phyloP scores from a whole-genome alignment of 2,113 vertebrate genomes.

The Glaucidium brasilianum region DNA sequence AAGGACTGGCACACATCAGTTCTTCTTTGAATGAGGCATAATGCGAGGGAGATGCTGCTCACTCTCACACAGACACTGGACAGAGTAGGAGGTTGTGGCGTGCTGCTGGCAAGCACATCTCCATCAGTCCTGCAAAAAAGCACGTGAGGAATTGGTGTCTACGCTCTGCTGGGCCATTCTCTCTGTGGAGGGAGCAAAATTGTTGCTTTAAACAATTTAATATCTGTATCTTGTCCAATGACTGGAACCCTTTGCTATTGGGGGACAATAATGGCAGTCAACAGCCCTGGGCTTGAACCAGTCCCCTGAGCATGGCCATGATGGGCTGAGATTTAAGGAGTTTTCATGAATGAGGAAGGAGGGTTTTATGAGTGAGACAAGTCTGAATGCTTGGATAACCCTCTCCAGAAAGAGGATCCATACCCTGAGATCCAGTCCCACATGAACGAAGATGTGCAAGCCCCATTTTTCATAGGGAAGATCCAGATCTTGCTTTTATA shows the following conservation, averaged over 20 bases:
- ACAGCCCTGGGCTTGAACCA: background rate
- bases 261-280: background rate
- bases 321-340: background rate
- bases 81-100: background rate
- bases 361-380: background rate
- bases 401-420: background rate
- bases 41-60: background rate
- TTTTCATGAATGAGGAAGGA: background rate
- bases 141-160: background rate
- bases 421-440: background rate
- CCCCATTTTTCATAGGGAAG: background rate
- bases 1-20: slow-evolving; percentile 25
- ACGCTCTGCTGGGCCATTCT: background rate
- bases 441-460: fast-evolving
- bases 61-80: background rate
- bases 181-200: background rate
- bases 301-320: background rate
- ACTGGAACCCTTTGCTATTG: background rate
- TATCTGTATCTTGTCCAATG: background rate
- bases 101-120: background rate
- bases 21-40: slow-evolving; percentile 22
- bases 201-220: background rate
- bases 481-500: background rate
- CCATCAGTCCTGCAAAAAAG: background rate
- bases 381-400: background rate